Base-by-base conservation (phyloP, 1,140 invertebrate genomes). In the Gerris buenoi region DNA sequence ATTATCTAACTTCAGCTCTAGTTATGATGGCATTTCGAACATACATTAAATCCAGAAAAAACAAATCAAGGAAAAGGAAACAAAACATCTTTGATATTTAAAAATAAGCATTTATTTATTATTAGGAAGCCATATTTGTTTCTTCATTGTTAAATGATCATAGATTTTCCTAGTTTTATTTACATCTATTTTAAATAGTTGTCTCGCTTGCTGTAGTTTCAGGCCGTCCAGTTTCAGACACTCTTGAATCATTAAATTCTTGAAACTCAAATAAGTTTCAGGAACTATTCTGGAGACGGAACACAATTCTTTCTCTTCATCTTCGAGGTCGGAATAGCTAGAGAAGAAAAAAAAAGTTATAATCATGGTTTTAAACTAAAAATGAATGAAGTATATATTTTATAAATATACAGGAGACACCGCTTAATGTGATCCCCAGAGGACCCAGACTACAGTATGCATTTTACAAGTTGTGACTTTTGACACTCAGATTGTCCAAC, bases 91-190 rank as follows among this genome's bases (percentile, higher is more conserved):
- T 46, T n/a, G n/a, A n/a, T n/a, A n/a, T n/a, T n/a, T n/a, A n/a
- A n/a, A n/a, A n/a, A n/a, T n/a, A 46, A 46, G 18, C 5, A 5
- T 46, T 46, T 18, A 46, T 46, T 46, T 46, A 18, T 10, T 18
- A n/a, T 68, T 23, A n/a, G 68, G 56, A 59, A 62, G 66, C 72
- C 72, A 73, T 58, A 73, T 69, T 22, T 70, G 62, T 27, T 67
- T 69, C 74, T 88, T 82, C 64, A 83, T 75, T 2, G 88, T 74
- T 1, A 95, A 79, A 77, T 88, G 89, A 77, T 95, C 91, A 79
- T 89, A 94, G 59, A 95, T 83, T 76, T 91, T 91, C 65, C 91
- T 83, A 1, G 91, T 95, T 78, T 95, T 95, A 77, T 95, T 95
- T 0, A 95, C 93, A 82, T 95, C 92, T 68, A 95, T 95, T 78